These are phyloP conservation scores for Osmoderma eremita DNA, from an alignment of 2,888 invertebrate species.

Conservation along the genomic window DNA sequence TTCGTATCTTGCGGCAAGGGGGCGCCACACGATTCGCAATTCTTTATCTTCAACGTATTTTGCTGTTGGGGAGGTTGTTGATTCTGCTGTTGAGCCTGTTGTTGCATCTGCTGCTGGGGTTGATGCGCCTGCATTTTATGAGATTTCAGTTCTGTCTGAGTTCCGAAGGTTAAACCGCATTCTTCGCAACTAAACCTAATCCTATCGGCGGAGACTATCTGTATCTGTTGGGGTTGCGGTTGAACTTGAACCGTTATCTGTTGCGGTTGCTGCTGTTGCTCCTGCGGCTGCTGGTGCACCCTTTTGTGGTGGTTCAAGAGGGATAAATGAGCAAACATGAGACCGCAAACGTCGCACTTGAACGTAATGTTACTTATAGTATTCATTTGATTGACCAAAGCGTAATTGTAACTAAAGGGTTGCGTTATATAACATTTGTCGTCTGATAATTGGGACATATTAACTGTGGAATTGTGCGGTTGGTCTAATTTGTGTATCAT, in stretches of 20 bases:
- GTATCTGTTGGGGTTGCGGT: slow-evolving; percentile 66
- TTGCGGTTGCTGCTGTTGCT: slow-evolving; percentile 52
- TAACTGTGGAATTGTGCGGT: slow-evolving; percentile 67
- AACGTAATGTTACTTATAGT: slow-evolving; percentile 85
- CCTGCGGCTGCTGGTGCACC: slow-evolving; percentile 70
- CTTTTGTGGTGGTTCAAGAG: slow-evolving; percentile 88
- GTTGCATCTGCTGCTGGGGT: slow-evolving; percentile 55
- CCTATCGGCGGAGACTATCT: slow-evolving; percentile 69
- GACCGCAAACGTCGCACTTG: slow-evolving; percentile 88
- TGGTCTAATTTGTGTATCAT: slow-evolving; percentile 72
- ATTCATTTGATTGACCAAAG: slow-evolving; percentile 84
- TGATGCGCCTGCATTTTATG: slow-evolving; percentile 63
- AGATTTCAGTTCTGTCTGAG: slow-evolving; percentile 61
- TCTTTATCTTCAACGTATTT: slow-evolving; percentile 62
- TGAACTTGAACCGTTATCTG: slow-evolving; percentile 62
- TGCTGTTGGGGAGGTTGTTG: slow-evolving; percentile 59
- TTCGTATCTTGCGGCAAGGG: slow-evolving; percentile 63
- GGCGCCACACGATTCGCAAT: slow-evolving; percentile 62
- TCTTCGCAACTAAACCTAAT: slow-evolving; percentile 62
- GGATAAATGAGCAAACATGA: slow-evolving; percentile 85
- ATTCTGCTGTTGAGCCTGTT: slow-evolving; percentile 50
- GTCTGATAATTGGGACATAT: slow-evolving; percentile 75
- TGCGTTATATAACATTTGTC: slow-evolving; percentile 82
- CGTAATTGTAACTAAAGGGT: slow-evolving; percentile 83
- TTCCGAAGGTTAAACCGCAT: slow-evolving; percentile 62